phyloP scores from a whole-genome alignment of 2,888 invertebrate species.

The Ptychoptera albimana region DNA sequence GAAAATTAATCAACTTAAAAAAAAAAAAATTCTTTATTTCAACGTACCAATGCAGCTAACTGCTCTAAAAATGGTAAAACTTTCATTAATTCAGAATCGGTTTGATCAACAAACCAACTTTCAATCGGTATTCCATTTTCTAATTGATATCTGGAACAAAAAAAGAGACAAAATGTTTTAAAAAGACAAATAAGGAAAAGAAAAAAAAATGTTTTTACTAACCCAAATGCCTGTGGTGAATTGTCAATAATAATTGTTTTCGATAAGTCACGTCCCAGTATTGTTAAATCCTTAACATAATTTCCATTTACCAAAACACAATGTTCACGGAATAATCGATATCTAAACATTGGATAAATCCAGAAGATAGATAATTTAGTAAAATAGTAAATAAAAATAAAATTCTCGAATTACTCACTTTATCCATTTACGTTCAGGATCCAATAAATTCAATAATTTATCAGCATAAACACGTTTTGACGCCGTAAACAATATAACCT shows the following conservation, averaged over 20 bases:
- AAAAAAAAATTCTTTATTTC: not conserved
- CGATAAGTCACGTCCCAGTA: constrained; percentile 79
- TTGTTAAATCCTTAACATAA: constrained; percentile 89
- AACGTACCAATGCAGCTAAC: constrained; percentile 58
- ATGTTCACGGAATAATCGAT: constrained; percentile 86
- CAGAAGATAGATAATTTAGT: constrained; percentile 6
- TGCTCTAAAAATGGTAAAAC: constrained; percentile 82
- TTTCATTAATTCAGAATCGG: constrained; percentile 79
- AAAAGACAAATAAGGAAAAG: constrained; percentile 1
- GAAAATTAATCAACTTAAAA: constrained; percentile 5
- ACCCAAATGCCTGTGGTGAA: constrained; percentile 84
- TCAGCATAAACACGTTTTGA: constrained; percentile 93
- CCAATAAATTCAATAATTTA: constrained; percentile 77
- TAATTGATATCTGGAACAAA: constrained; percentile 38
- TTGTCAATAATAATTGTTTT: constrained; percentile 79
- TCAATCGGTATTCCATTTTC: constrained; percentile 96
- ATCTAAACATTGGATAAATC: constrained; percentile 21
- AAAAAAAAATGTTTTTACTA: constrained; percentile 28
- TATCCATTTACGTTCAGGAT: constrained; percentile 76
- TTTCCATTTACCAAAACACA: constrained; percentile 91
- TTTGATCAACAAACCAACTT: constrained; percentile 89
- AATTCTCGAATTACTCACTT: constrained; percentile 16
- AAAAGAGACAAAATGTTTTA: constrained; percentile 17
- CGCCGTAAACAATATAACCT: constrained; percentile 90
- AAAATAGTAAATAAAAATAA: not conserved